phyloP scores from a whole-genome alignment of 2,113 vertebrate genomes.

The Bujurquina vittata region DNA sequence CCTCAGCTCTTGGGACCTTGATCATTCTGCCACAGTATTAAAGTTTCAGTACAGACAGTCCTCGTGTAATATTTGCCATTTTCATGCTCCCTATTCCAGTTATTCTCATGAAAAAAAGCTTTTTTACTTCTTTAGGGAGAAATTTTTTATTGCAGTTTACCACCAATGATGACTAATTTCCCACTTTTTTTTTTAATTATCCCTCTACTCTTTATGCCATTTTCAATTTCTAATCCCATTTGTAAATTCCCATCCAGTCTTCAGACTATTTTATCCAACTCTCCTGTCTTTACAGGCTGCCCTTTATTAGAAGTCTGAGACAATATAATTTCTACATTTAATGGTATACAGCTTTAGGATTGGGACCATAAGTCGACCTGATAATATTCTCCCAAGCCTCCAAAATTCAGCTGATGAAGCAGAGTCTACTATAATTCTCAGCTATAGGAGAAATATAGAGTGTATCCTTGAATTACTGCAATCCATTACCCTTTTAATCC shows the following conservation, averaged over 20 bases:
- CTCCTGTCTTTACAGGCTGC: conserved; percentile 8
- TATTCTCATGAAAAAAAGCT: conserved; percentile 1
- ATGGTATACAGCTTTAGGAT: conserved; percentile 20
- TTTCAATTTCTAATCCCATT: conserved; percentile 23
- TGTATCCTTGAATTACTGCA: conserved; percentile 30
- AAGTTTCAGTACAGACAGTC: background rate
- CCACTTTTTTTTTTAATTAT: background rate
- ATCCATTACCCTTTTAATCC: conserved; percentile 25
- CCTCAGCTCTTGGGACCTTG: background rate
- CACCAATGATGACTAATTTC: background rate
- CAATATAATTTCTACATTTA: conserved; percentile 43
- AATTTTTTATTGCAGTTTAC: background rate
- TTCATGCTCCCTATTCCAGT: background rate
- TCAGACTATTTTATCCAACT: conserved; percentile 14
- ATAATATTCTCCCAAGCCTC: conserved; percentile 40
- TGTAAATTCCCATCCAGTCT: conserved; percentile 25
- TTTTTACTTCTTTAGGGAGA: background rate
- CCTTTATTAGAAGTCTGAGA: conserved; percentile 33
- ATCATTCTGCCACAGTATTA: background rate
- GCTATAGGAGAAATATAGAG: conserved; percentile 20
- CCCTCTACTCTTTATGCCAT: background rate
- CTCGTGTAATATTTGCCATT: background rate
- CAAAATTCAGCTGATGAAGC: conserved; percentile 60
- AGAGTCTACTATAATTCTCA: conserved; percentile 30
- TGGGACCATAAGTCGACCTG: conserved; percentile 27